Evolutionary conservation across 64 coral and sea anemone genomes (phyloP), one percentile per base, ranked within the genome.

Genomic region (Catalaphyllia jardinei): DNA sequence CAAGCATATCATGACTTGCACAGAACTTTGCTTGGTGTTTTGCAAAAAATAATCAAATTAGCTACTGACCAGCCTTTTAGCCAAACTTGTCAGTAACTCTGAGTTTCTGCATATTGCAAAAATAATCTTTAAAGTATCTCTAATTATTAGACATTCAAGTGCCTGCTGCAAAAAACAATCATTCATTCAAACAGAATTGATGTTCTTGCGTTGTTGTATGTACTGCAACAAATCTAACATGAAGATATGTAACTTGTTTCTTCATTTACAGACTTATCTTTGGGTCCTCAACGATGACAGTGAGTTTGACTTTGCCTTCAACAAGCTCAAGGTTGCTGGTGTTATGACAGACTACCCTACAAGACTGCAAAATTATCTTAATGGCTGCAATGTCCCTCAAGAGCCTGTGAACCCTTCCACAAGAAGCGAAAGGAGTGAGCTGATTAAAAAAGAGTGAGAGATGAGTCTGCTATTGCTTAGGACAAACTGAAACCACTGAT

Each of bases 261-360:
- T 20, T 31, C 13, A 54, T 73, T 79, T 88, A 22, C 83, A 99
- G 97, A 99, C 97, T 17, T 99, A 93, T 79, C 80, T 99, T 7
- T 99, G 97, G 97, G 97, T 99, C 8, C 79, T 99, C 31, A 99
- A 99, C 85, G 88, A 86, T 19, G 97, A 99, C 29, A 92, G 93
- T 74, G 97, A 99, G 64, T 99, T 95, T 86, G 88, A 93, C n/a
- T 86, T 79, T 46, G 97, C 97, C 24, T 99, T 99, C 91, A 92
- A 99, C 62, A 76, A 93, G 54, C 86, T 99, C 10, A 90, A 93
- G 69, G 97, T 93, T 3, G 93, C 97, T 71, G 97, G 97, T 9
- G 91, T 99, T 50, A 99, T 99, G 97, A 99, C 97, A 51, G 97
- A 99, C 55, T 99, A 95, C 76, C 97, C 97, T 62, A 86, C 88